A percentile compares a stretch with the other conserved stretches of the same genome.
Conservation (phyloP, 2,888 invertebrate genomes). For the Tipula helvola region DNA sequence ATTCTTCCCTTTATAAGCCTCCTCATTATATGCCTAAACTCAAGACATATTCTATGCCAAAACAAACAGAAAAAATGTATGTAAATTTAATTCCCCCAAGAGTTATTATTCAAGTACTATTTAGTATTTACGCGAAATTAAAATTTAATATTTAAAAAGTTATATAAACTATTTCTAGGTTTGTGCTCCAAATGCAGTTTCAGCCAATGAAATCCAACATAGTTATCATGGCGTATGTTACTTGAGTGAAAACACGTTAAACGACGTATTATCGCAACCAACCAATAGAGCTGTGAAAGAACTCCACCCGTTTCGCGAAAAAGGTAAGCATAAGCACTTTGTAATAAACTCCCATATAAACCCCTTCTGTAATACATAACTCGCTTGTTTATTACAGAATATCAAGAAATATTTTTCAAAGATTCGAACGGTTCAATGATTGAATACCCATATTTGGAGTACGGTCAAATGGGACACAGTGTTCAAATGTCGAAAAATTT, state of each 20-base stretch:
- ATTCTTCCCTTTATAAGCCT: too few species aligned
- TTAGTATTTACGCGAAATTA: too few species aligned
- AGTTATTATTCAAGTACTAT: too few species aligned
- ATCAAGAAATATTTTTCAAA: background rate
- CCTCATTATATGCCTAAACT: too few species aligned
- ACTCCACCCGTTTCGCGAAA: background rate
- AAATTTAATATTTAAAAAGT: too few species aligned
- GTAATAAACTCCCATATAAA: background rate
- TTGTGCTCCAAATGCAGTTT: background rate
- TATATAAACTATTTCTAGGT: background rate
- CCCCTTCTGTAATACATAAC: too few species aligned
- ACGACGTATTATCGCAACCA: background rate
- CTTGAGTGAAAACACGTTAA: background rate
- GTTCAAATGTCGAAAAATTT: slow-evolving; percentile 32
- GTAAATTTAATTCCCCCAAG: too few species aligned
- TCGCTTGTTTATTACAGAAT: background rate
- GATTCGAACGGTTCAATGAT: background rate
- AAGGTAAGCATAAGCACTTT: background rate
- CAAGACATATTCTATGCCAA: too few species aligned
- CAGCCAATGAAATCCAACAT: background rate
- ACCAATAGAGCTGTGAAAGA: background rate
- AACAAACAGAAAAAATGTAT: too few species aligned
- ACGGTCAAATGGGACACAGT: slow-evolving; percentile 31
- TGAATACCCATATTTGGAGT: slow-evolving; percentile 22
- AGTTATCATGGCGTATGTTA: background rate